Evolutionary conservation across 2,888 invertebrate species (phyloP), one percentile per base, ranked within the genome.

Genomic region (Macrophya alboannulata): DNA sequence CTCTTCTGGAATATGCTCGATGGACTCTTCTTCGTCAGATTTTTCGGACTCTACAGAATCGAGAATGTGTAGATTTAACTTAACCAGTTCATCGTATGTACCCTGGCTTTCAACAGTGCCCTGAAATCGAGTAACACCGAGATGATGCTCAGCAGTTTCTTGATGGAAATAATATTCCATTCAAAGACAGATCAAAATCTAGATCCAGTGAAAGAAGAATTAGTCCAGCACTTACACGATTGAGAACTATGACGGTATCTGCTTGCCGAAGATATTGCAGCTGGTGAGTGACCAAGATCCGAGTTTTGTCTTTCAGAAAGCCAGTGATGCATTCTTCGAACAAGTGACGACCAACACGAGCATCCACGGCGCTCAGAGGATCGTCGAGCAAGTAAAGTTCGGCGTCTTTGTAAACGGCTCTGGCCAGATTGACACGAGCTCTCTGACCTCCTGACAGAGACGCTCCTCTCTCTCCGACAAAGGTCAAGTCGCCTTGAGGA

Each of bases 361-460:
- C 95, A 90, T 98, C 98, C 0, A 98, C 97, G 0, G 97, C 97
- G 68, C 97, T 97, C 43, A 98, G 93, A 0, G 98, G 98, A 92
- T 98, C 98, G 90, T 98, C 97, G 77, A 98, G 92, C 71, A 98
- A 94, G 90, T 97, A 98, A 62, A 98, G 95, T 90, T 98, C 97
- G 0, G 97, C 97, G 88, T 96, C 95, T 89, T 95, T 95, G 91
- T 97, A 98, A 74, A 97, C 94, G 1, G 97, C 96, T 89, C 97
- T 94, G 0, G 97, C 97, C 68, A 98, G 94, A 92, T 97, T 97
- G 43, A 98, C 95, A 87, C 98, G 95, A 1, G 98, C 97, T 91
- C 96, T 95, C 94, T 98, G 98, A 9, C 98, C 98, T 10, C 98
- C 98, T 62, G 97, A 97, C 15, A 98, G 94, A 6, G 97, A 96